Percentiles rank a stretch among this genome's conserved stretches.
phyloP scores from a whole-genome alignment of 2,888 invertebrate genomes.

The Leptopilina myrica region DNA sequence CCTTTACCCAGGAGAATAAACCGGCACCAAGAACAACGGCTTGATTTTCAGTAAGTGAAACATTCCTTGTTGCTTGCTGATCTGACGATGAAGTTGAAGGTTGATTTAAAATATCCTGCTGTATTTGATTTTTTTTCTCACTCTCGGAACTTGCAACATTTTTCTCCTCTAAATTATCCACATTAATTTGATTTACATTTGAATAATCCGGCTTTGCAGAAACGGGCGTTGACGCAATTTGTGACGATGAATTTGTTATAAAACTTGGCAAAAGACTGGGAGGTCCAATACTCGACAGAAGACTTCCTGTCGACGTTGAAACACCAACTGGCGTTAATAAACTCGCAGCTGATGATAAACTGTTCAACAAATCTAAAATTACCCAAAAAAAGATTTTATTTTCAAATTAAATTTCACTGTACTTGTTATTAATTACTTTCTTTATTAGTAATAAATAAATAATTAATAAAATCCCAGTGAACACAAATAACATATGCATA shows the following conservation, averaged over 20 bases:
- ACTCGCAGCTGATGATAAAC: conserved; percentile 75
- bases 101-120: conserved; percentile 49
- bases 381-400: too few relatives aligned
- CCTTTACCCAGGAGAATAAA: conserved; percentile 84
- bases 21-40: conserved; percentile 78
- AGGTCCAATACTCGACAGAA: conserved; percentile 84
- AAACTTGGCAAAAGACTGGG: conserved; percentile 84
- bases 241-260: conserved; percentile 76
- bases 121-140: conserved; percentile 52
- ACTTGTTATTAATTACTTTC: too few relatives aligned
- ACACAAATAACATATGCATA: too few relatives aligned
- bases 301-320: conserved; percentile 78
- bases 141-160: neutral
- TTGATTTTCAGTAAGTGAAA: conserved; percentile 13
- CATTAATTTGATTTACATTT: neutral
- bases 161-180: conserved; percentile 2
- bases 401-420: too few relatives aligned
- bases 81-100: conserved; percentile 28
- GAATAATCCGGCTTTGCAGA: neutral
- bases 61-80: conserved; percentile 9
- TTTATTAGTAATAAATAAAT: too few relatives aligned
- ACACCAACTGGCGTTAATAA: conserved; percentile 76
- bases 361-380: conserved; percentile 74
- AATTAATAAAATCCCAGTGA: too few relatives aligned
- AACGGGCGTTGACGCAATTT: conserved; percentile 40